Evolutionary conservation across 1,140 invertebrate species (phyloP).

Genomic region (Eciton burchellii): DNA sequence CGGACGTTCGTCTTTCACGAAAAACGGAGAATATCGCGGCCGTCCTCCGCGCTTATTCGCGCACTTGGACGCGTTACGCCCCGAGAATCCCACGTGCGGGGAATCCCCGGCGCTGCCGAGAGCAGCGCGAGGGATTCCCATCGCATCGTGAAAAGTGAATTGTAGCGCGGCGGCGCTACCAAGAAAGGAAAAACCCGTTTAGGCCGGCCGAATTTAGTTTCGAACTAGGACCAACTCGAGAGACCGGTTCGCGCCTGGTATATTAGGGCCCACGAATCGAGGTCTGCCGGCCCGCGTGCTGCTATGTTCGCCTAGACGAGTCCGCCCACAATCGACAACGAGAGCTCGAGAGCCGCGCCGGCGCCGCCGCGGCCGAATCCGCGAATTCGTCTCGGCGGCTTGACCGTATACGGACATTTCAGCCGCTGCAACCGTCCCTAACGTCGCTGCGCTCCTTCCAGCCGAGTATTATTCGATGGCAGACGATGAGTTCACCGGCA

Average conservation of each 20-base stretch:
- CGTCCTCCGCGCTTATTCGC: no score
- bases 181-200: slow-evolving; percentile 39
- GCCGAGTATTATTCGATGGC: slow-evolving; percentile 2
- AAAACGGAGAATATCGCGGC: no score
- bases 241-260: slow-evolving; percentile 27
- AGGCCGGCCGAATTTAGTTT: slow-evolving; percentile 20
- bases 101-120: neutral
- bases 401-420: slow-evolving; percentile 32
- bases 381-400: slow-evolving; percentile 5
- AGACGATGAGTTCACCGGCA: slow-evolving; percentile 34
- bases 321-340: slow-evolving; percentile 38
- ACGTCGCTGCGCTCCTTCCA: neutral
- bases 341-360: neutral
- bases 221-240: slow-evolving; percentile 13
- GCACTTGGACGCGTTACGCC: neutral
- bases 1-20: no score
- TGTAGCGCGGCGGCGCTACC: slow-evolving; percentile 24
- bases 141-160: slow-evolving; percentile 20
- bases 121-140: neutral
- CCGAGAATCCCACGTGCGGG: neutral
- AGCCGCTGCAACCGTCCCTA: neutral
- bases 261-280: neutral
- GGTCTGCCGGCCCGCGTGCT: slow-evolving; percentile 5
- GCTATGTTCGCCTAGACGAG: slow-evolving; percentile 35
- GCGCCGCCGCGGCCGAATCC: neutral